Conservation (phyloP, 1,140 invertebrate species). For the Paraescarpia echinospica region DNA sequence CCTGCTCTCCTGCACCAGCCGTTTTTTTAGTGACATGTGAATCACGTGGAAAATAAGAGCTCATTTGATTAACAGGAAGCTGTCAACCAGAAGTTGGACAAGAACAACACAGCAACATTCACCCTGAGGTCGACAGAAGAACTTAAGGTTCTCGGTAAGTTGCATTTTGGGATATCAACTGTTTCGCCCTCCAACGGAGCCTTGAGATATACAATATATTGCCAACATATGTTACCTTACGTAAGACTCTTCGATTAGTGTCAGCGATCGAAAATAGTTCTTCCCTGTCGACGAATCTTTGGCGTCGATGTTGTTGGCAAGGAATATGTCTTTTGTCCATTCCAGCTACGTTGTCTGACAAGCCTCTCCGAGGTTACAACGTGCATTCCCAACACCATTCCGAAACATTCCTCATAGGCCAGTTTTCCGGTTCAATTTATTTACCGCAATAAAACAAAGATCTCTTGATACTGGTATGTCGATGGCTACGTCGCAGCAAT, state of each 20-base stretch:
- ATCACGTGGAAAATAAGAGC: too few relatives aligned
- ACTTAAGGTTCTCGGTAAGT: slow-evolving; percentile 52
- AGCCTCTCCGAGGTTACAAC: background rate
- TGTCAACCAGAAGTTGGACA: background rate
- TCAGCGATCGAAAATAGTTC: background rate
- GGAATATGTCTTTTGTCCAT: background rate
- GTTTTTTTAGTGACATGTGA: too few relatives aligned
- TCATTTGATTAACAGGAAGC: background rate
- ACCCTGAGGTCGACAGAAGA: slow-evolving; percentile 47
- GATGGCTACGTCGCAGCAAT: background rate
- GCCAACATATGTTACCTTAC: too few relatives aligned
- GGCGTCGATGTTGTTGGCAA: background rate
- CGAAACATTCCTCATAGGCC: background rate
- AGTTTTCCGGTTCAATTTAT: background rate
- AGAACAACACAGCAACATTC: slow-evolving; percentile 37
- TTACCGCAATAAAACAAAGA: too few relatives aligned
- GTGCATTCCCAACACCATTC: background rate
- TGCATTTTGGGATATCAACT: background rate
- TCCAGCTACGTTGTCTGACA: background rate
- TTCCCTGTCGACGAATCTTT: background rate
- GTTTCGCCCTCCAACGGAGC: too few relatives aligned
- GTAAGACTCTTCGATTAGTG: background rate
- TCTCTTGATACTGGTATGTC: too few relatives aligned
- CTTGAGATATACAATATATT: too few relatives aligned
- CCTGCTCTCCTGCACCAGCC: too few relatives aligned